Conservation (phyloP, 2,888 invertebrate genomes). For the Blera fallax region DNA sequence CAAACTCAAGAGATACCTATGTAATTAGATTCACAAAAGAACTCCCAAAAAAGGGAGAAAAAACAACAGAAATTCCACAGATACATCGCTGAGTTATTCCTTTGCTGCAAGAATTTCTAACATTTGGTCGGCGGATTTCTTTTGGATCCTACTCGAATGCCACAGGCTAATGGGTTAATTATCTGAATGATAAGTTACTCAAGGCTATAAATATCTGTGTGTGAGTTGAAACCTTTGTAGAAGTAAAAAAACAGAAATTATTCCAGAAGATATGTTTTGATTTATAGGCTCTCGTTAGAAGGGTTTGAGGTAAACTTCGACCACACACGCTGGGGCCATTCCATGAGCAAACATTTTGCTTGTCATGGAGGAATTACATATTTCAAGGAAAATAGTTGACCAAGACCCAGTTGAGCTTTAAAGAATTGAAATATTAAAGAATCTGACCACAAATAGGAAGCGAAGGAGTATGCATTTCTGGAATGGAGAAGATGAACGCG, state of each 20-base stretch:
- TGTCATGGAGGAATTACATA: too few species aligned
- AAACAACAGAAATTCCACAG: conserved; percentile 47
- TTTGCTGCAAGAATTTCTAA: conserved; percentile 15
- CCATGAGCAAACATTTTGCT: too few species aligned
- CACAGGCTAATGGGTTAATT: conserved; percentile 62
- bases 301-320: neutral
- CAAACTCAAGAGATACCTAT: conserved; percentile 39
- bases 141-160: conserved; percentile 2
- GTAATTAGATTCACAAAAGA: conserved; percentile 62
- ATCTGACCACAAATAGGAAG: too few species aligned
- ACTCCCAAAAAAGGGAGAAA: neutral
- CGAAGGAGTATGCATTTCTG: too few species aligned
- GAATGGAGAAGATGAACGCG: too few species aligned
- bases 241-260: neutral
- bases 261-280: neutral
- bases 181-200: conserved; percentile 66
- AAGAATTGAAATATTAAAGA: too few species aligned
- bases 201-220: neutral
- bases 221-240: neutral
- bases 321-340: neutral
- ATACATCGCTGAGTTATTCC: conserved; percentile 25
- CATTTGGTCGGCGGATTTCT: conserved; percentile 31
- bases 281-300: conserved; percentile 4
- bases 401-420: too few species aligned
- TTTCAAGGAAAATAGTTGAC: too few species aligned